These are phyloP conservation scores for Tylochromis polylepis DNA, from an alignment of 2,113 vertebrate genomes.

Conservation along the genomic window DNA sequence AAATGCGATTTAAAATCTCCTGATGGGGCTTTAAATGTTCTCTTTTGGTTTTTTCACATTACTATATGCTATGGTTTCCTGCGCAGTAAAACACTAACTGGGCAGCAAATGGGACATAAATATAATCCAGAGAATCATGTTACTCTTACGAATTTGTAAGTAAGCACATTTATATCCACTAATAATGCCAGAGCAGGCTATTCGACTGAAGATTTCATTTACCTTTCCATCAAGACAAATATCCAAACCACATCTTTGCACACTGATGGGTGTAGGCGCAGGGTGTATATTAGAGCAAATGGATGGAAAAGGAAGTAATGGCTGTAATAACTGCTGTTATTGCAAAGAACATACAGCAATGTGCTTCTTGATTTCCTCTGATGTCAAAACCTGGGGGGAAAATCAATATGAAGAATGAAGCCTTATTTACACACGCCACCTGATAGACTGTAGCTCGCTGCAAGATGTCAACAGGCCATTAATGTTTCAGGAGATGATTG, in stretches of 20 bases:
- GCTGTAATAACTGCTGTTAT: constrained; percentile 10
- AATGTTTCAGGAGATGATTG: constrained; percentile 49
- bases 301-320: constrained; percentile 10
- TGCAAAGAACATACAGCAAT: constrained; percentile 5
- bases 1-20: neutral
- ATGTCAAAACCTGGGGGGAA: constrained; percentile 53
- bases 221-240: neutral
- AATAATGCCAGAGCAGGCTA: neutral
- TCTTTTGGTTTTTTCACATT: neutral
- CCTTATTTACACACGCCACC: constrained; percentile 54
- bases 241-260: neutral
- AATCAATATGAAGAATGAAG: constrained; percentile 66
- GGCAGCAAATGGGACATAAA: neutral
- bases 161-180: neutral
- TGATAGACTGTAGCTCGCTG: constrained; percentile 47
- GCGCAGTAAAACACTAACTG: neutral
- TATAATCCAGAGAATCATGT: neutral
- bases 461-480: constrained; percentile 50
- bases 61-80: neutral
- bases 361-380: constrained; percentile 49
- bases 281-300: constrained; percentile 6
- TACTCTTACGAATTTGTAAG: neutral
- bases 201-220: neutral
- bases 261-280: neutral
- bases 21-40: neutral